Evolutionary conservation across 2,113 vertebrate genomes (phyloP).

Genomic region (Sitta europaea): DNA sequence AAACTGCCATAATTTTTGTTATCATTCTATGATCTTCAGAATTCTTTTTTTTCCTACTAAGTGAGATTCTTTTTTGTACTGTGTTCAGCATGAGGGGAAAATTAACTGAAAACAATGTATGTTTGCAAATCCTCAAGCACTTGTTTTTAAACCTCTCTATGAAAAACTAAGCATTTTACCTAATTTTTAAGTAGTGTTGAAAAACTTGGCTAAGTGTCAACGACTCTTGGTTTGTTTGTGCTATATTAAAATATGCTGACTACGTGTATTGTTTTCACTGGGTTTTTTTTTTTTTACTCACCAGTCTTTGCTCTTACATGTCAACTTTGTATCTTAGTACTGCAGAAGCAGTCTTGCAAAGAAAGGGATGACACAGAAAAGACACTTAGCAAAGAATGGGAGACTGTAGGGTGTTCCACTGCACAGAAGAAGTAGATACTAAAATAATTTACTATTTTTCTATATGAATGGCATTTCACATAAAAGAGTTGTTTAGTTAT

Average conservation of each 20-base stretch:
- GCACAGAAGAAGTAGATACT: slow-evolving; percentile 65
- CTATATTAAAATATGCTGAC: neutral
- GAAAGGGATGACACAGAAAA: slow-evolving; percentile 88
- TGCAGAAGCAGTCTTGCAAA: slow-evolving; percentile 89
- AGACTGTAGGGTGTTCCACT: slow-evolving; percentile 48
- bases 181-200: neutral
- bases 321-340: slow-evolving; percentile 69
- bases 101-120: neutral
- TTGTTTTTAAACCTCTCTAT: neutral
- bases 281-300: neutral
- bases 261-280: neutral
- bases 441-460: neutral
- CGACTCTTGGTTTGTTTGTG: neutral
- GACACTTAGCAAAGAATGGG: slow-evolving; percentile 74
- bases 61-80: neutral
- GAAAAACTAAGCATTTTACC: neutral
- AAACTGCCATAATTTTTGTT: neutral
- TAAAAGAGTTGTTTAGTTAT: neutral
- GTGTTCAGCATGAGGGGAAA: neutral
- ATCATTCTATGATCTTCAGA: neutral
- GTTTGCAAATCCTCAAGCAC: neutral
- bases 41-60: neutral
- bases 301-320: neutral
- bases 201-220: neutral
- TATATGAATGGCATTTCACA: neutral